Base-by-base conservation (phyloP, 2,113 vertebrate genomes). In the Malurus melanocephalus region DNA sequence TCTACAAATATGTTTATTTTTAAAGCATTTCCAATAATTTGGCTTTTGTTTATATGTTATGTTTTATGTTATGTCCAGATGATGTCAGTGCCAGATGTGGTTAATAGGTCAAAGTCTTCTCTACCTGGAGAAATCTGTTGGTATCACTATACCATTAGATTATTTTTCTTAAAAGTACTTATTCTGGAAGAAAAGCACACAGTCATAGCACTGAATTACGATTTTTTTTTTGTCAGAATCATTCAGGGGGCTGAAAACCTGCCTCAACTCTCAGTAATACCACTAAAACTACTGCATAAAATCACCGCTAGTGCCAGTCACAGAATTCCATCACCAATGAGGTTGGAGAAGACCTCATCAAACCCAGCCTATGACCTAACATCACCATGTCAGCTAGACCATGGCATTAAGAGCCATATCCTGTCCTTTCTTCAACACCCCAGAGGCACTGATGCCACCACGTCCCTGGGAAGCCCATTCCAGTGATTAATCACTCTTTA, bases 291-390 rank as follows among this genome's bases (percentile, higher is more conserved):
- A 42, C 17, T 6, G 26, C 53, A 14, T 32, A 42, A 57, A 72
- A 43, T 26, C 15, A 80, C 40, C 0, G 0, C 49, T 49, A 18
- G 7, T 9, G 16, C 32, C 46, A n/a, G 51, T 4, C 35, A 57
- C 35, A 66, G n/a, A 73, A 46, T 30, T 51, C 21, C 33, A 49
- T 20, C 23, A 38, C 32, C 38, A 52, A 16, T 30, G 6, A 52
- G 19, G 13, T 2, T 46, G 40, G 23, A 73, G 24, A 80, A 52
- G n/a, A 60, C n/a, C 45, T 40, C 28, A 59, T 24, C 13, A 28
- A 38, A 45, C 52, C n/a, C 38, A 66, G 28, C 45, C 45, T 57
- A 9, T 12, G 22, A 56, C 15, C 0, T 7, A 87, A 11, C 7
- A 20, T 14, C 14, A 62, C 35, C 26, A 23, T 7, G 5, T 28